Evolutionary conservation across 2,888 invertebrate genomes (phyloP).

Genomic region (Leptogaster cylindrica): DNA sequence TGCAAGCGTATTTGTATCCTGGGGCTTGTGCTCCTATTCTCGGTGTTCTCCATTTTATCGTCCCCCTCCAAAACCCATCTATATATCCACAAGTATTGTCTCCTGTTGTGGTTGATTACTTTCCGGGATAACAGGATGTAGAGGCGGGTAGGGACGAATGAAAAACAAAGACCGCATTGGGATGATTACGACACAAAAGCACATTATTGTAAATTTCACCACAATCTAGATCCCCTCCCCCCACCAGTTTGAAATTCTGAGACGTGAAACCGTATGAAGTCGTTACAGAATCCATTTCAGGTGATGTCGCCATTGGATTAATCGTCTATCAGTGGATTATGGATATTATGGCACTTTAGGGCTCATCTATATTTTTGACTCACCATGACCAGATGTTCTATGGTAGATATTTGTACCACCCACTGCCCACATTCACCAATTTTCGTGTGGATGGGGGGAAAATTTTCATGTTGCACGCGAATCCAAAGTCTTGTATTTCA

Average conservation of each 20-base stretch:
- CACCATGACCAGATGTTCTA: not conserved
- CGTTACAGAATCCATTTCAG: not conserved
- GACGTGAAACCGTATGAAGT: not conserved
- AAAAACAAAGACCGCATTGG: constrained; percentile 34
- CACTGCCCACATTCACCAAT: not conserved
- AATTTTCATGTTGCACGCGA: constrained; percentile 31
- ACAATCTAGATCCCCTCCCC: not conserved
- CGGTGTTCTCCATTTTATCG: too few species aligned
- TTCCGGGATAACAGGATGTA: constrained; percentile 13
- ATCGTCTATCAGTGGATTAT: not conserved
- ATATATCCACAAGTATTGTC: constrained; percentile 8
- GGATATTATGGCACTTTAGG: constrained; percentile 6
- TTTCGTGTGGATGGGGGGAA: not conserved
- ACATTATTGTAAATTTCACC: constrained; percentile 35
- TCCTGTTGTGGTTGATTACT: constrained; percentile 41
- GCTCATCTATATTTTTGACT: not conserved
- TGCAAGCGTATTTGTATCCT: not conserved
- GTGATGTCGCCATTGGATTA: not conserved
- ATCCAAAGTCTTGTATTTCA: too few species aligned
- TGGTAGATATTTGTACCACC: not conserved
- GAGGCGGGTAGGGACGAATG: constrained; percentile 11
- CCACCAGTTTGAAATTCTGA: not conserved
- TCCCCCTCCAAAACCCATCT: not conserved
- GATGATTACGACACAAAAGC: not conserved
- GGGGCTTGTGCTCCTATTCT: not conserved